Percentiles rank a stretch among this genome's conserved stretches.
phyloP scores from a whole-genome alignment of 2,797 vertebrate genomes.

The Taeniopygia guttata region DNA sequence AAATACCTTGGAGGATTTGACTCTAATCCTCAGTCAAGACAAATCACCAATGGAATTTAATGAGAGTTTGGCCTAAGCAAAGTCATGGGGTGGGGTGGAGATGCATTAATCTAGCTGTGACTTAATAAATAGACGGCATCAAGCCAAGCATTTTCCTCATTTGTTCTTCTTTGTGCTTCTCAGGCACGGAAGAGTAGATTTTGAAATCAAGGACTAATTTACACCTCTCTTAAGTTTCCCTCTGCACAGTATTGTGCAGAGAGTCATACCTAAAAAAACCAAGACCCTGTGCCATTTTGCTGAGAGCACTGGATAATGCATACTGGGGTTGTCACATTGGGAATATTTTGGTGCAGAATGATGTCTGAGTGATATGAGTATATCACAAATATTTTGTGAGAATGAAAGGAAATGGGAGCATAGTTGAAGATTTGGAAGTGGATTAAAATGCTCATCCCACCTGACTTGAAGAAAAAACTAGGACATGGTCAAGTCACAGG shows the following conservation, averaged over 20 bases:
- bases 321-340: background rate
- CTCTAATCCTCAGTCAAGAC: constrained; percentile 26
- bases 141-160: background rate
- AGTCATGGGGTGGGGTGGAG: background rate
- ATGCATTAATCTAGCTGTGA: background rate
- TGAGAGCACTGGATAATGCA: background rate
- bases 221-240: background rate
- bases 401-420: background rate
- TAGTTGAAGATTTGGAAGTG: background rate
- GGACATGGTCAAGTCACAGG: background rate
- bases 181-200: background rate
- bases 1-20: constrained; percentile 25
- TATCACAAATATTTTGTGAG: constrained; percentile 36
- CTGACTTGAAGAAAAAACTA: background rate
- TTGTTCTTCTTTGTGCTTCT: background rate
- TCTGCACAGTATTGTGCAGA: background rate
- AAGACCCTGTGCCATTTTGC: background rate
- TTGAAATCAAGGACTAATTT: background rate
- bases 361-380: constrained; percentile 17
- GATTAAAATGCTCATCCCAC: background rate
- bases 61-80: background rate
- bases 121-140: background rate
- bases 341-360: constrained; percentile 22
- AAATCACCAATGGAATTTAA: constrained; percentile 34
- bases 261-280: background rate